Base-by-base conservation (phyloP, 2,797 vertebrate species). In the Anas flavirostris region DNA sequence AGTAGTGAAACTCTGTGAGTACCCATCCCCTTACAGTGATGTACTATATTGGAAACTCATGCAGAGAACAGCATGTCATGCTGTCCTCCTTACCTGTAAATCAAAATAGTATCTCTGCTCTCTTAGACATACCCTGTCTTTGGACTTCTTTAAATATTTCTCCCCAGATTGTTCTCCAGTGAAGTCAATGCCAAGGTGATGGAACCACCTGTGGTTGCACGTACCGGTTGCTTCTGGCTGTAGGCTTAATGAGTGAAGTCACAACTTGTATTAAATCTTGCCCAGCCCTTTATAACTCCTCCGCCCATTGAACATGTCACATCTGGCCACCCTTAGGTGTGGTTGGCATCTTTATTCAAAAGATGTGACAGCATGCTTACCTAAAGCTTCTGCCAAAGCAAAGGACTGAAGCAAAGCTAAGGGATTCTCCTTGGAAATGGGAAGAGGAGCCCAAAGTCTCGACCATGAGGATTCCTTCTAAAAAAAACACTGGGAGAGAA, bases 311-410 rank as follows among this genome's bases (percentile, higher is more conserved):
- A 90, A 78, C 76, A 9, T 66, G 82, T 86, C 91, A 35, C 55
- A 84, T 88, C 94, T 88, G 82, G 85, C 63, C 82, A 74, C 39
- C 12, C 43, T 79, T 73, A 91, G 95, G 91, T 0, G 48, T 62
- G 82, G 85, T 7, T 37, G 8, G 60, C 82, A 86, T 92, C 85
- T 88, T 91, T 76, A 82, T 81, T 91, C 6, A 17, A 86, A 55
- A 92, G 67, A 44, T 44, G 37, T 64, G 44, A 90, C 64, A 62
- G 60, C 72, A 70, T 35, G 52, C 86, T 90, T 88, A 55, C 33
- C 66, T 82, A 59, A 88, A 84, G 59, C 1, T 2, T 76, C 78
- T 94, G 79, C 78, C 72, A 88, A 94, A 69, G 41, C 2, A 1
- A 60, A 91, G 62, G n/a, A 50, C 33, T 0, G 0, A 84, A 89